These are phyloP conservation scores for Sinocyclocheilus maitianheensis DNA, from an alignment of 2,113 vertebrate genomes.

Conservation along the genomic window DNA sequence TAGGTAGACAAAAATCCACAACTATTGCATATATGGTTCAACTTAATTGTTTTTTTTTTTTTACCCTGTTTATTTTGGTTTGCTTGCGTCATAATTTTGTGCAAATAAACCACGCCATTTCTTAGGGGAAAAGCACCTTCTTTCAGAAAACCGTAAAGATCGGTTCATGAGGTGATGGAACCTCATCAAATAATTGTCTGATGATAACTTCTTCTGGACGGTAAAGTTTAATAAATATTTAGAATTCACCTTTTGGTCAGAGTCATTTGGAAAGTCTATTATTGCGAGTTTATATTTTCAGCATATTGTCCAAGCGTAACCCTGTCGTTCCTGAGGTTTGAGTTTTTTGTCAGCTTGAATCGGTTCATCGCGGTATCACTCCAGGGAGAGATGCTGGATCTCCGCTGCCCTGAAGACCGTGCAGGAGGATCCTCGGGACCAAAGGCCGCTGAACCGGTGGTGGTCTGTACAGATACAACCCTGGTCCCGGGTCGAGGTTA, in stretches of 20 bases:
- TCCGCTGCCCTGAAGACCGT: conserved; percentile 80
- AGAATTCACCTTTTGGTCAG: conserved; percentile 21
- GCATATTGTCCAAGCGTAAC: conserved; percentile 13
- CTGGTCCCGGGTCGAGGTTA: conserved; percentile 82
- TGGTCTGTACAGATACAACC: conserved; percentile 84
- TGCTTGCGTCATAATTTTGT: conserved; percentile 18
- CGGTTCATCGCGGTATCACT: conserved; percentile 81
- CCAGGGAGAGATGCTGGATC: conserved; percentile 80
- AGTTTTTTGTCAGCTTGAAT: not conserved
- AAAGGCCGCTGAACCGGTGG: conserved; percentile 81
- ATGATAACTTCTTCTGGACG: not conserved
- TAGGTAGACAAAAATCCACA: not conserved
- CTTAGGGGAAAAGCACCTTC: conserved; percentile 3
- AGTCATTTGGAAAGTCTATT: conserved; percentile 38
- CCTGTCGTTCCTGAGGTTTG: conserved; percentile 44
- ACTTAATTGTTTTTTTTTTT: not conserved
- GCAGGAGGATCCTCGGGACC: conserved; percentile 82
- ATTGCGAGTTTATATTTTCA: conserved; percentile 12
- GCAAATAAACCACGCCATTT: conserved; percentile 32
- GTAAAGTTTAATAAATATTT: conserved; percentile 36
- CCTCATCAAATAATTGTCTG: not conserved
- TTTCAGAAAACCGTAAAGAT: not conserved
- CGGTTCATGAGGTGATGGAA: not conserved
- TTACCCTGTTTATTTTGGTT: conserved; percentile 10
- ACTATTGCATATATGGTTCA: not conserved